These are phyloP conservation scores for Laothoe populi DNA, from an alignment of 2,888 invertebrate genomes.

Conservation along the genomic window DNA sequence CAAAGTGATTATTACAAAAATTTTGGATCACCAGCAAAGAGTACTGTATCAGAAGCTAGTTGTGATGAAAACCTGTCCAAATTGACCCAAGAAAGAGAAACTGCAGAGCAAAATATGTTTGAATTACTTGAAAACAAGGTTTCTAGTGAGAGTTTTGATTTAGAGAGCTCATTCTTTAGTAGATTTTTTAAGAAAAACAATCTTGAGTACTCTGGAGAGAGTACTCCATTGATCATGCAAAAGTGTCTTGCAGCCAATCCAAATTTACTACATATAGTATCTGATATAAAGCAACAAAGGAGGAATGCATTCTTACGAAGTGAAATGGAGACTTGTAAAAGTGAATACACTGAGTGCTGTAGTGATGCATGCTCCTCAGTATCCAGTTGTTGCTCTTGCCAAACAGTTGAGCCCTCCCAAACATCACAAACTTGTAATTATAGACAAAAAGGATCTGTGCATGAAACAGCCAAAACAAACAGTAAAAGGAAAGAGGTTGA, in stretches of 20 bases:
- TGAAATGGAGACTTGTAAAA: constrained; percentile 61
- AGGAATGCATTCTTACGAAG: constrained; percentile 53
- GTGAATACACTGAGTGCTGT: constrained; percentile 67
- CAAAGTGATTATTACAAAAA: constrained; percentile 79
- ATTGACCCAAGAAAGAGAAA: constrained; percentile 70
- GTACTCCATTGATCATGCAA: constrained; percentile 72
- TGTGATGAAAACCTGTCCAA: constrained; percentile 61
- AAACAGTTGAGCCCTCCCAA: constrained; percentile 54
- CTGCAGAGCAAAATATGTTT: constrained; percentile 89
- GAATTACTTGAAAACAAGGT: constrained; percentile 91
- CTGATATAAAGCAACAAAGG: constrained; percentile 51
- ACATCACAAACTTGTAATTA: not conserved
- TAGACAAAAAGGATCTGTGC: constrained; percentile 4
- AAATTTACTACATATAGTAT: constrained; percentile 62
- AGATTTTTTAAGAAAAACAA: constrained; percentile 75
- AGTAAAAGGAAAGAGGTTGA: constrained; percentile 50
- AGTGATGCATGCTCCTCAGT: constrained; percentile 64
- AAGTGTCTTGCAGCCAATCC: constrained; percentile 70
- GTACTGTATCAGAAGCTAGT: constrained; percentile 64
- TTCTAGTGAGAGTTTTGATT: constrained; percentile 88
- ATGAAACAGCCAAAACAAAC: constrained; percentile 38
- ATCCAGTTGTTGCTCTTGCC: constrained; percentile 74
- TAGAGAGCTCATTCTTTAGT: constrained; percentile 87
- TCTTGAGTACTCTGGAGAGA: constrained; percentile 71
- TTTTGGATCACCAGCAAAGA: constrained; percentile 73